Conservation (phyloP, 37 sponge, comb jelly and placozoan species). For the Haliclona indistincta region DNA sequence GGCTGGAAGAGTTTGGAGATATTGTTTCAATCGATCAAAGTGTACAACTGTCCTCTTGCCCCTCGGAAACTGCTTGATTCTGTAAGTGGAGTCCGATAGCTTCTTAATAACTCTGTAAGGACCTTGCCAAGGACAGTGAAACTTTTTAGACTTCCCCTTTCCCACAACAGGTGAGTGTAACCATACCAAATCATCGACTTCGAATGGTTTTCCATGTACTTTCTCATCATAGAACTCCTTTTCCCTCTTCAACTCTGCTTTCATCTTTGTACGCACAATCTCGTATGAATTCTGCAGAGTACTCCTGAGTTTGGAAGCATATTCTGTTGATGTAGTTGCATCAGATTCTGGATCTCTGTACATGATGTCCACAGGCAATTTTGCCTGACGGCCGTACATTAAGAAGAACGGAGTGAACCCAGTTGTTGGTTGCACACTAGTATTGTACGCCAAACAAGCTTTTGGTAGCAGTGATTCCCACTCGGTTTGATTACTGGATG, state of each 20-base stretch:
- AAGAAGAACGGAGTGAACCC: slow-evolving; percentile 41
- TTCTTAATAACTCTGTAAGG: slow-evolving; percentile 34
- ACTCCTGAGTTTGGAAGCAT: slow-evolving; percentile 4
- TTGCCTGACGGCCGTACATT: slow-evolving; percentile 53
- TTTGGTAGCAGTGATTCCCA: slow-evolving; percentile 40
- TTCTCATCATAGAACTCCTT: slow-evolving; percentile 32
- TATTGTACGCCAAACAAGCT: slow-evolving; percentile 58
- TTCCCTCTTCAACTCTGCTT: neutral
- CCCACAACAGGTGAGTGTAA: slow-evolving; percentile 40
- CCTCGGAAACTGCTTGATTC: slow-evolving; percentile 9
- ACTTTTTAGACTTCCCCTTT: slow-evolving; percentile 29
- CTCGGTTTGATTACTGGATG: slow-evolving; percentile 5
- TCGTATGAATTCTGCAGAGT: slow-evolving; percentile 18
- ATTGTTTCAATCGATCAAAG: slow-evolving; percentile 46
- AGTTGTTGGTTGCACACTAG: slow-evolving; percentile 32
- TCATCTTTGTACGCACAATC: neutral
- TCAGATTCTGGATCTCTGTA: slow-evolving; percentile 2
- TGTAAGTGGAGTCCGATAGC: slow-evolving; percentile 21
- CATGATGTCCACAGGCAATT: slow-evolving; percentile 26
- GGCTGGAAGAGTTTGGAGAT: no score
- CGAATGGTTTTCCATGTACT: slow-evolving; percentile 43
- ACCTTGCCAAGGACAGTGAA: slow-evolving; percentile 49
- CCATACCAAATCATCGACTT: slow-evolving; percentile 54
- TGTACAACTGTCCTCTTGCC: no score
- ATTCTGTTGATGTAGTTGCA: slow-evolving; percentile 5